phyloP scores from a whole-genome alignment of 2,797 vertebrate species.

The Oreortyx pictus region DNA sequence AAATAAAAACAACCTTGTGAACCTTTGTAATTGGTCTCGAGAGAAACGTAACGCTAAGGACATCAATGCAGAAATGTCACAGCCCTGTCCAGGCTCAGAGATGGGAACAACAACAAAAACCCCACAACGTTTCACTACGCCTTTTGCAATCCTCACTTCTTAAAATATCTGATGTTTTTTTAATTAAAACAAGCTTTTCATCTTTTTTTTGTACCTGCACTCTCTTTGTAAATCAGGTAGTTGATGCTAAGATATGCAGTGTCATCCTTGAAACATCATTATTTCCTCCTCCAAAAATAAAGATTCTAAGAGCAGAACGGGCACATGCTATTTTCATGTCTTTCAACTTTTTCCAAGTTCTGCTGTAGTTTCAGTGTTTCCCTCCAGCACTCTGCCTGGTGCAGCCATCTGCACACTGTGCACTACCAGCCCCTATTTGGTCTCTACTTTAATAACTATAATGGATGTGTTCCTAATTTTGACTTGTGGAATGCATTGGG shows the following conservation, averaged over 20 bases:
- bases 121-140: background rate
- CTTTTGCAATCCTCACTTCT: background rate
- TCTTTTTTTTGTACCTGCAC: background rate
- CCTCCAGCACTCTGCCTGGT: background rate
- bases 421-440: background rate
- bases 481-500: background rate
- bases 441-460: background rate
- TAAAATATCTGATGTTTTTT: background rate
- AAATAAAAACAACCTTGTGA: slow-evolving; percentile 82
- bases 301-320: background rate
- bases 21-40: slow-evolving; percentile 82
- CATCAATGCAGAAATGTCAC: slow-evolving; percentile 62
- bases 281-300: background rate
- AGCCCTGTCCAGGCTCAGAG: slow-evolving; percentile 6
- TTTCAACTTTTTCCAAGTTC: background rate
- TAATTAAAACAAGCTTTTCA: background rate
- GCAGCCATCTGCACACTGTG: background rate
- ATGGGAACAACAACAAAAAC: background rate
- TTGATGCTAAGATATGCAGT: background rate
- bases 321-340: background rate
- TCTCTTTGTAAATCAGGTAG: background rate
- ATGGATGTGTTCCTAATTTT: background rate
- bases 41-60: slow-evolving; percentile 73
- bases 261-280: background rate
- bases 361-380: background rate